Evolutionary conservation across 2,797 vertebrate genomes (phyloP), one percentile per base, ranked within the genome.

Genomic region (Crax fasciolata): DNA sequence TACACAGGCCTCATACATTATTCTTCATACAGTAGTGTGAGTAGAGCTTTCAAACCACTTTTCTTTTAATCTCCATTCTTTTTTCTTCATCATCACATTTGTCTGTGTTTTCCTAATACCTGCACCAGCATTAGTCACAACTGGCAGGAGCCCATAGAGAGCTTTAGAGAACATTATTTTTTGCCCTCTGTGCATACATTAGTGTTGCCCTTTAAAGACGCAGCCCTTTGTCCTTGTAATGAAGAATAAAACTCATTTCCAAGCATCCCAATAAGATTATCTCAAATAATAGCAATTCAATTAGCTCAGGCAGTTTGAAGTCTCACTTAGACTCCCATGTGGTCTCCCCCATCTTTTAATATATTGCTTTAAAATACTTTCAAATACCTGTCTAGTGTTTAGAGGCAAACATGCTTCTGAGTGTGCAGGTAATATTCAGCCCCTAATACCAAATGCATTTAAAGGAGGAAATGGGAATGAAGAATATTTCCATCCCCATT

Each of bases 271-370:
- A 90, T 94, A 97, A 97, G 95, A 96, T 97, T 96, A 97, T 94
- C 96, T 95, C 89, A 93, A 95, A 97, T 96, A 97, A 97, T 92
- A 95, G 86, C 93, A 96, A 96, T 95, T 89, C 76, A 96, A 94
- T 96, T 95, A 97, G 83, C 86, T 96, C 65, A 95, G 92, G 59
- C 77, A 89, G 76, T 94, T 95, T 96, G 94, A 97, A 96, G 94
- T 92, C 93, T 95, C 89, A 96, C 92, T 96, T 94, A 84, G 76
- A 65, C 81, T 96, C 89, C 73, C 35, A 3, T 79, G 82, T 96
- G 94, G 82, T 94, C 92, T 89, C 12, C 11, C 24, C 61, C 71
- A 93, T 93, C 81, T 92, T 62, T 92, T 91, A 84, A 94, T 51
- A 61, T 11, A 88, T 48, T 51, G 48, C 39, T 88, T 94, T 88